Evolutionary conservation across 2,797 vertebrate genomes (phyloP).

Genomic region (Helarctos malayanus): DNA sequence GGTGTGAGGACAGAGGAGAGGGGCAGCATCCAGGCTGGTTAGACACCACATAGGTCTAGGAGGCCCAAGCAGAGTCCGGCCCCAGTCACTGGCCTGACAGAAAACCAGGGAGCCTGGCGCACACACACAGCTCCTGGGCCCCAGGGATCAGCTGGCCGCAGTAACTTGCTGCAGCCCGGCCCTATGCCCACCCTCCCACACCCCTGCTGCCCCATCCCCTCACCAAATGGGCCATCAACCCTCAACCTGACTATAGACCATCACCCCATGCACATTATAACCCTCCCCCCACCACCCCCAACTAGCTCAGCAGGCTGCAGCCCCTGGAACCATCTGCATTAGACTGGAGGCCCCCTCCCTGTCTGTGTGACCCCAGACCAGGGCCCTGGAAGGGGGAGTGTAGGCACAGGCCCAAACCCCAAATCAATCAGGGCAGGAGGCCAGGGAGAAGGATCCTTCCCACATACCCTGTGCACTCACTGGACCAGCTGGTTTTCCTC

Average conservation of each 20-base stretch:
- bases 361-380: not conserved
- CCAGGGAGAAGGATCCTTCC: not conserved
- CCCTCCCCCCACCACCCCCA: not conserved
- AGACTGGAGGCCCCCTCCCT: not conserved
- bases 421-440: not conserved
- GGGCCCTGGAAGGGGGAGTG: not conserved
- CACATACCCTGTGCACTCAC: not conserved
- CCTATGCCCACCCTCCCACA: not conserved
- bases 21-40: not conserved
- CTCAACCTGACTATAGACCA: not conserved
- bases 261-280: not conserved
- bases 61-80: not conserved
- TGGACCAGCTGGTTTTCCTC: not conserved
- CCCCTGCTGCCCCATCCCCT: not conserved
- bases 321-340: not conserved
- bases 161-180: not conserved
- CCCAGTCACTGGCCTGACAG: not conserved
- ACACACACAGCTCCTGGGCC: not conserved
- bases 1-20: not conserved
- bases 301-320: not conserved
- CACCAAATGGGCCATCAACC: not conserved
- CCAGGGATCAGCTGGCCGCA: not conserved
- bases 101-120: not conserved
- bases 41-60: not conserved
- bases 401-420: not conserved